Conservation (phyloP, 2,888 invertebrate genomes). For the Salpingus planirostris region DNA sequence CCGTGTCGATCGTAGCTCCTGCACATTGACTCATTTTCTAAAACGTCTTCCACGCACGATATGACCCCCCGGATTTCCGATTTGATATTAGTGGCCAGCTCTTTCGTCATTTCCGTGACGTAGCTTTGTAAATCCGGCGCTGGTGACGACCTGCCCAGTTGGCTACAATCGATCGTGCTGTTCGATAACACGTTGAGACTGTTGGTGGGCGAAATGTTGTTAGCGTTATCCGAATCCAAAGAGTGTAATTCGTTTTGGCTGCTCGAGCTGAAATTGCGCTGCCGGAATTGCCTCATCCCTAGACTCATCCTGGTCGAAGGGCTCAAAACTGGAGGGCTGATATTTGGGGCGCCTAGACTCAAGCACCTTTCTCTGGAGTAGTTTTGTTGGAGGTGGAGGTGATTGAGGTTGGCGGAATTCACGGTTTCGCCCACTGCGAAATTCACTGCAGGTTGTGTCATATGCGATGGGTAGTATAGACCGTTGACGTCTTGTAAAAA, state of each 20-base stretch:
- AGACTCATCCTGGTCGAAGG: constrained; percentile 56
- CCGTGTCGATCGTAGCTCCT: constrained; percentile 34
- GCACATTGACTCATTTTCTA: constrained; percentile 55
- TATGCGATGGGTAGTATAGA: constrained; percentile 35
- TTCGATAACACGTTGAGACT: constrained; percentile 44
- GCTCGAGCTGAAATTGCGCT: constrained; percentile 57
- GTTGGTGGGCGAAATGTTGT: constrained; percentile 39
- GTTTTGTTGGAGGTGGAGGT: constrained; percentile 21
- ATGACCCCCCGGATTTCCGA: constrained; percentile 75
- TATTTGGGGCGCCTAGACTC: constrained; percentile 45
- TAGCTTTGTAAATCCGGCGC: constrained; percentile 62
- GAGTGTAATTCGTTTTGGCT: constrained; percentile 66
- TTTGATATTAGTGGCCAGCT: constrained; percentile 71
- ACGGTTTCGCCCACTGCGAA: constrained; percentile 62
- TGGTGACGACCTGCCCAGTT: constrained; percentile 47
- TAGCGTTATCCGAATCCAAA: constrained; percentile 44
- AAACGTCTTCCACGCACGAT: constrained; percentile 68
- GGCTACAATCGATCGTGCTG: constrained; percentile 49
- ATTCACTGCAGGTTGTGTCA: constrained; percentile 44
- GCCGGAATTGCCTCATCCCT: constrained; percentile 50
- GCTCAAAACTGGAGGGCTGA: constrained; percentile 49
- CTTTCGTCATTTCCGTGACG: constrained; percentile 68
- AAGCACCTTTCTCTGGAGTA: constrained; percentile 52
- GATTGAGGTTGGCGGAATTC: constrained; percentile 31
- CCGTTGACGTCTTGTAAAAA: constrained; percentile 36